Base-by-base conservation (phyloP, 2,888 invertebrate genomes). In the Macrophya annulata region DNA sequence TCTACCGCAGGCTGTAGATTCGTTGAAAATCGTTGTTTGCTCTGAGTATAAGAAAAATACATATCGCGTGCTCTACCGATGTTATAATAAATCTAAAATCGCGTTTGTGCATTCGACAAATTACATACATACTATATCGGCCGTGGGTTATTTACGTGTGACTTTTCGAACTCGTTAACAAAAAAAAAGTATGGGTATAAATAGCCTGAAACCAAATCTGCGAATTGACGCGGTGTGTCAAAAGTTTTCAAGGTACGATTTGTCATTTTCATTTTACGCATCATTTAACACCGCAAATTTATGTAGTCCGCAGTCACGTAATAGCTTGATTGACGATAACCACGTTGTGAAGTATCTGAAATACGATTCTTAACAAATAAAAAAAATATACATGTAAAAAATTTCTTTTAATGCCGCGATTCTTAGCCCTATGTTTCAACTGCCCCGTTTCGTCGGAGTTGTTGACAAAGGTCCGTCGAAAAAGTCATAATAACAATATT, bases 201-300 rank as follows among this genome's bases (percentile, higher is more conserved):
- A 62, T 81, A 62, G 40, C 10, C 21, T 59, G 77, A 17, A 21
- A 31, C 31, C 55, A 15, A 81, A 37, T 59, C 37, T 40, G 62
- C 81, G 59, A 59, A 81, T 81, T 81, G 62, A 25, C 59, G 81
- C 25, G 62, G 12, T 40, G 81, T 81, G 62, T 45, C 43, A 81
- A 81, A 62, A 55, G n/a, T 51, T 31, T 31, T n/a, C 55, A 77
- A 77, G 31, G 31, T 55, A 81, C 81, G 25, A 25, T 62, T 62
- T 25, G 62, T 59, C 81, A 5, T 40, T 62, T 12, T 40, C 62
- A 25, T 72, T 72, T 43, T 43, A 25, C 76, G 43, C 43, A 12
- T 51, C 37, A 5, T 77, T 25, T 31, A 31, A 40, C 31, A 6
- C 48, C 21, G 31, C 4, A 3, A 45, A 21, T 21, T 43, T 45